phyloP scores from a whole-genome alignment of 2,113 vertebrate species.

The Conger conger region DNA sequence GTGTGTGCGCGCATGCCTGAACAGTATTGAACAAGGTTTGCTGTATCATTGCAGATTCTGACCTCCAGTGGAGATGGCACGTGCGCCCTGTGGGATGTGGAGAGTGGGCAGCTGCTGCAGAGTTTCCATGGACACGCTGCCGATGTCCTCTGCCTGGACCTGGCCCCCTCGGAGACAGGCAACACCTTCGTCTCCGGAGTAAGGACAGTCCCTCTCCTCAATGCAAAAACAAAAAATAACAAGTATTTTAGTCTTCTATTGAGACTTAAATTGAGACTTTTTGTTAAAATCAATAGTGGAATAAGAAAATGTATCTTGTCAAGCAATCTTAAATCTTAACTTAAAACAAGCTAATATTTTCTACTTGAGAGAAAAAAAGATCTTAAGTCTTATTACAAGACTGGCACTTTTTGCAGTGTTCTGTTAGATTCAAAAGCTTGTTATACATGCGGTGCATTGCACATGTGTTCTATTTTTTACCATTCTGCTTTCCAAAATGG shows the following conservation, averaged over 20 bases:
- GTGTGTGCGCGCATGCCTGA: background rate
- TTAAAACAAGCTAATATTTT: too few species aligned
- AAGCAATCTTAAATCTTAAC: too few species aligned
- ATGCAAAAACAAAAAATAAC: too few species aligned
- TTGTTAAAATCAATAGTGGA: too few species aligned
- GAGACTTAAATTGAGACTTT: too few species aligned
- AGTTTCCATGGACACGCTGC: constrained; percentile 97
- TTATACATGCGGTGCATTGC: background rate
- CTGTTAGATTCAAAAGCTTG: background rate
- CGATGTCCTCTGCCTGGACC: constrained; percentile 93
- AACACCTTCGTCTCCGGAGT: constrained; percentile 99
- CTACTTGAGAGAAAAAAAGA: too few species aligned
- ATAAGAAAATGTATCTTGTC: too few species aligned
- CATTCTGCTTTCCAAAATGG: background rate
- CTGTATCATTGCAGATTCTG: constrained; percentile 76
- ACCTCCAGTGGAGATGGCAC: constrained; percentile 96
- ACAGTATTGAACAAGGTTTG: background rate
- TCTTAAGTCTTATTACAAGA: too few species aligned
- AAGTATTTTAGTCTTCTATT: too few species aligned
- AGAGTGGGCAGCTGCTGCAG: constrained; percentile 96
- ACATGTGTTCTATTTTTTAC: background rate
- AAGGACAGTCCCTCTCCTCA: constrained; percentile 50
- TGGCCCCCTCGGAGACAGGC: constrained; percentile 95
- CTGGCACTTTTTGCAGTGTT: too few species aligned
- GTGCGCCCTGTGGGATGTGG: constrained; percentile 98